A percentile compares a stretch with the other conserved stretches of the same genome.
Evolutionary conservation across 2,797 vertebrate genomes (phyloP).

Genomic region (Tenualosa thibaudeaui): DNA sequence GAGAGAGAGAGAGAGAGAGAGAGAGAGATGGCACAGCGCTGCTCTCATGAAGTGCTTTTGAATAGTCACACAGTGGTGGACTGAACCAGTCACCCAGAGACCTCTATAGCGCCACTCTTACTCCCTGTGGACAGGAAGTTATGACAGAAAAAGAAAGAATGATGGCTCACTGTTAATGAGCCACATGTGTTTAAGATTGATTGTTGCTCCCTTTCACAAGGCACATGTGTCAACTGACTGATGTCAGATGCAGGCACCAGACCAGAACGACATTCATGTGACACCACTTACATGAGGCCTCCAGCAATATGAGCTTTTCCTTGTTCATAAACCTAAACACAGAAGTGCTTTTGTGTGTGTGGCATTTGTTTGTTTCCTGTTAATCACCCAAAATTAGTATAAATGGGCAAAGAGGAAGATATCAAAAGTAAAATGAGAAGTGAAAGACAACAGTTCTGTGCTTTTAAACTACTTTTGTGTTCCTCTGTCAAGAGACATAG

Average conservation of each 20-base stretch:
- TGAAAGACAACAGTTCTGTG: neutral
- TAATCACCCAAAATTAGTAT: neutral
- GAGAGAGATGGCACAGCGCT: neutral
- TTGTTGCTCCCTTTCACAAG: neutral
- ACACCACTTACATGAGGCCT: neutral
- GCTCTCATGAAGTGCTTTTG: neutral
- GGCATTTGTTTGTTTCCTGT: conserved; percentile 67
- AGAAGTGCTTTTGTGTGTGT: conserved; percentile 45
- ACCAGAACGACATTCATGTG: too few relatives aligned
- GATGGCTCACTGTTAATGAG: neutral
- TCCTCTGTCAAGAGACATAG: neutral
- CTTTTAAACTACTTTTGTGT: neutral
- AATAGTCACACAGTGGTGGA: neutral
- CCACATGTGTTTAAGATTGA: neutral
- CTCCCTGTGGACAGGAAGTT: neutral
- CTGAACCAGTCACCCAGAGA: neutral
- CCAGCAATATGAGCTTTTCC: neutral
- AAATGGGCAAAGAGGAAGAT: neutral
- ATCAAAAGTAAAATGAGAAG: neutral
- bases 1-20: neutral
- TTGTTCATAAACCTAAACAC: neutral
- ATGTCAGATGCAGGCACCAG: neutral
- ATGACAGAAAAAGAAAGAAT: neutral
- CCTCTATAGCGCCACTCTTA: neutral
- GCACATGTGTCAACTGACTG: neutral